phyloP scores from a whole-genome alignment of 92 coral and sea anemone genomes.

The Palythoa caribaeorum region DNA sequence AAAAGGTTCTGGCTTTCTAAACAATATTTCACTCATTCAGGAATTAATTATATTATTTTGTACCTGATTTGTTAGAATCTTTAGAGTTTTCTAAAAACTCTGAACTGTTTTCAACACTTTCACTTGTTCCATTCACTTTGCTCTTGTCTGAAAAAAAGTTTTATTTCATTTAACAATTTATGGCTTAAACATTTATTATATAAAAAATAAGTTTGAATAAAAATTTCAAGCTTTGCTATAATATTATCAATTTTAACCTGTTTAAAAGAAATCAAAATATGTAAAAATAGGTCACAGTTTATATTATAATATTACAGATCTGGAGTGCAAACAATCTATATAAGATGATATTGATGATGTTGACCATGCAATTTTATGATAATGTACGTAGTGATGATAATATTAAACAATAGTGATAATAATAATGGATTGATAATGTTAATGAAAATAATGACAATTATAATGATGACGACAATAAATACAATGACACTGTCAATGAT shows the following conservation, averaged over 20 bases:
- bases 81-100: slow-evolving; percentile 28
- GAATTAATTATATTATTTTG: background rate
- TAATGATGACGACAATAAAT: background rate
- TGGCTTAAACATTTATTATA: background rate
- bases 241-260: no score
- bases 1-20: background rate
- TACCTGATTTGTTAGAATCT: background rate
- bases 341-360: no score
- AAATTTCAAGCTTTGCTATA: no score
- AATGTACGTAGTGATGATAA: no score
- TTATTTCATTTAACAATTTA: background rate
- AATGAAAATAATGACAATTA: background rate
- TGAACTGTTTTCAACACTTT: slow-evolving; percentile 28
- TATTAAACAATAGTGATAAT: no score
- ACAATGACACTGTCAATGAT: background rate
- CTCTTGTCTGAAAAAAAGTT: slow-evolving; percentile 11
- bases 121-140: slow-evolving; percentile 39
- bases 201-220: no score
- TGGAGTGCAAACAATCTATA: no score
- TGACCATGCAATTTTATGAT: no score
- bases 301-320: no score
- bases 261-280: no score
- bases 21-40: background rate
- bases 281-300: no score
- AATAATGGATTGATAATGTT: no score